Percentiles rank a stretch among this genome's conserved stretches.
Evolutionary conservation across 2,113 vertebrate genomes (phyloP).

Genomic region (Heterotilapia buettikoferi): DNA sequence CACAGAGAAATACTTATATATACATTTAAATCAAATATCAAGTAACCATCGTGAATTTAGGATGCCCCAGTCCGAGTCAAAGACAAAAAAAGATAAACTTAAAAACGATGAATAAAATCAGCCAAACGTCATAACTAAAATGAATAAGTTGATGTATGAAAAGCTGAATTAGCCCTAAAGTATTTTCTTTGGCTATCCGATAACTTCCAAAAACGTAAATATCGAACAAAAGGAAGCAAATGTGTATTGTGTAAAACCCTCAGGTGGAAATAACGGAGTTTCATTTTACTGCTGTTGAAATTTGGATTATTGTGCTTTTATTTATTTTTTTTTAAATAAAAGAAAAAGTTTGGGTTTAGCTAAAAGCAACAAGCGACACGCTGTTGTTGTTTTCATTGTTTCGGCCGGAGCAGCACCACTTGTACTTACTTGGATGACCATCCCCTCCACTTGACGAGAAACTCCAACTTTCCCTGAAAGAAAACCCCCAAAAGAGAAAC

Average conservation of each 20-base stretch:
- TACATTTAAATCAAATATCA: not conserved
- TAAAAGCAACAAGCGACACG: slow-evolving; percentile 54
- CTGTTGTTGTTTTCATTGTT: slow-evolving; percentile 76
- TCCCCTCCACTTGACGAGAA: slow-evolving; percentile 96
- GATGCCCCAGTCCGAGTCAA: not conserved
- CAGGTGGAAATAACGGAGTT: not conserved
- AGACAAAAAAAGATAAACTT: not conserved
- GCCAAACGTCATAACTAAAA: not conserved
- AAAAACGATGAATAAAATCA: not conserved
- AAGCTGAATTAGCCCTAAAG: no score
- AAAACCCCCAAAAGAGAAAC: not conserved
- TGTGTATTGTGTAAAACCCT: not conserved
- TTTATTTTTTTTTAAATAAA: not conserved
- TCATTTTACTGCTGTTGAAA: not conserved
- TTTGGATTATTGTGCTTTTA: not conserved
- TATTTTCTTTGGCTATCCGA: not conserved
- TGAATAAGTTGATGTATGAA: accelerated
- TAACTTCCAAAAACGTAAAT: not conserved
- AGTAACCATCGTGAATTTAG: not conserved
- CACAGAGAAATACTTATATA: not conserved
- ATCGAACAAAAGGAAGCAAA: slow-evolving; percentile 34
- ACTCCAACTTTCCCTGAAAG: slow-evolving; percentile 92
- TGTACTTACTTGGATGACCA: slow-evolving; percentile 96
- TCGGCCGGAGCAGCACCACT: slow-evolving; percentile 38
- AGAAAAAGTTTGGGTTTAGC: not conserved